phyloP scores from a whole-genome alignment of 2,888 invertebrate genomes.

The Rhingia rostrata region DNA sequence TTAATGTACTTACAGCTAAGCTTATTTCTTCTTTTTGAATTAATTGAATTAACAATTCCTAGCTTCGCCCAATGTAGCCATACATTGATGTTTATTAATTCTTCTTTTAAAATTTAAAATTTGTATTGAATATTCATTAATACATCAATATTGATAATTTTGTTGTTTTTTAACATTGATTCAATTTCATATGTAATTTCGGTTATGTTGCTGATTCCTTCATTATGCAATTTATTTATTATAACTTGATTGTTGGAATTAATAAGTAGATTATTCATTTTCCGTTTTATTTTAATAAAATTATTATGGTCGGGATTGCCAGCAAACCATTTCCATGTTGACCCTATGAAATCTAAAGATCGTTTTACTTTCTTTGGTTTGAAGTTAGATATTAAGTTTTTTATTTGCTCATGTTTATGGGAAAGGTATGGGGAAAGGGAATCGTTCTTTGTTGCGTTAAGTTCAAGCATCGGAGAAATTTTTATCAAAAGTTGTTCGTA shows the following conservation, averaged over 20 bases:
- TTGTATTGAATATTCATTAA: slow-evolving; percentile 15
- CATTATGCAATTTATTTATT: slow-evolving; percentile 25
- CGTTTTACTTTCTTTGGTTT: slow-evolving; percentile 20
- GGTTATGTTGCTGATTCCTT: slow-evolving; percentile 28
- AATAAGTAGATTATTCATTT: slow-evolving; percentile 30
- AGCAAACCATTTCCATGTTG: slow-evolving; percentile 20
- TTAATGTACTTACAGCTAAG: slow-evolving; percentile 24
- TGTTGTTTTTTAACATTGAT: slow-evolving; percentile 5
- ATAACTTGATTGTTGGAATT: slow-evolving; percentile 26
- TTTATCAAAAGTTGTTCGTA: slow-evolving; percentile 11
- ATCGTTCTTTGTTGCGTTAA: slow-evolving; percentile 9
- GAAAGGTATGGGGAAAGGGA: slow-evolving; percentile 15
- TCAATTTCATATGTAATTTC: slow-evolving; percentile 26
- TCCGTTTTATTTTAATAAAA: slow-evolving; percentile 36
- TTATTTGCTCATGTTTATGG: slow-evolving; percentile 11
- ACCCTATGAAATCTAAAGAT: slow-evolving; percentile 3
- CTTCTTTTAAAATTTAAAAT: slow-evolving; percentile 23
- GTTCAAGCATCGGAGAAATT: slow-evolving; percentile 9
- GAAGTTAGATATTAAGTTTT: slow-evolving; percentile 16
- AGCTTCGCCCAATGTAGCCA: slow-evolving; percentile 23
- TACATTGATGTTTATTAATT: slow-evolving; percentile 10
- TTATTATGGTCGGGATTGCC: slow-evolving; percentile 28
- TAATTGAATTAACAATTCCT: no score
- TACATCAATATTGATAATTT: slow-evolving; percentile 1
- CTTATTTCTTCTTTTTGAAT: no score